A percentile compares a stretch with the other conserved stretches of the same genome.
Conservation (phyloP, 2,888 invertebrate species). For the Eupeodes latifasciatus region DNA sequence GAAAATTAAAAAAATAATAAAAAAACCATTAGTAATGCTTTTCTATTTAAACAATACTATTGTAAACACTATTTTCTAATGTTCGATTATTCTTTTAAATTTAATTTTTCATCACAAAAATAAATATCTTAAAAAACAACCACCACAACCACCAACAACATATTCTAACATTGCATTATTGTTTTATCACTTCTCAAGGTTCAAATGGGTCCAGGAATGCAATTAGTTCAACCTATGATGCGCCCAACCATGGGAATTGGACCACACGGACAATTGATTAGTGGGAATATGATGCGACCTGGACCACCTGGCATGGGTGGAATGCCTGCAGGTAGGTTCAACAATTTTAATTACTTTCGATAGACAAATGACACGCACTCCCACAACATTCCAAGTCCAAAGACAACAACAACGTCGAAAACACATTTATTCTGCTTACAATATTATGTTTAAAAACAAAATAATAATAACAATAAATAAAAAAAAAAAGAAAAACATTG, state of each 20-base stretch:
- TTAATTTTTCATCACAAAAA: slow-evolving; percentile 22
- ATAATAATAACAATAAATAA: slow-evolving; percentile 25
- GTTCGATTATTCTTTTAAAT: slow-evolving; percentile 56
- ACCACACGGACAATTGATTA: slow-evolving; percentile 82
- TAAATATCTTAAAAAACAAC: background rate
- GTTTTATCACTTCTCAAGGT: slow-evolving; percentile 76
- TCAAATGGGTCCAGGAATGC: slow-evolving; percentile 82
- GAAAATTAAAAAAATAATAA: slow-evolving; percentile 72
- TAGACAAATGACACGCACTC: slow-evolving; percentile 67
- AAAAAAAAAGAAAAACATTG: slow-evolving; percentile 26
- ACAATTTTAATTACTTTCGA: slow-evolving; percentile 77
- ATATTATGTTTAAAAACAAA: slow-evolving; percentile 20
- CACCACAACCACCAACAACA: background rate
- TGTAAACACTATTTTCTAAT: slow-evolving; percentile 62
- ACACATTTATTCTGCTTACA: slow-evolving; percentile 52
- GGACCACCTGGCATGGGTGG: slow-evolving; percentile 81
- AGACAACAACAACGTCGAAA: slow-evolving; percentile 62
- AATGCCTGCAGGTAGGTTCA: slow-evolving; percentile 83
- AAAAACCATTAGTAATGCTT: slow-evolving; percentile 56
- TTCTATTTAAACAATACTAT: slow-evolving; percentile 30
- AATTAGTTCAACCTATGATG: slow-evolving; percentile 83
- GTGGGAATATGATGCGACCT: slow-evolving; percentile 83
- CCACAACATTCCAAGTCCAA: slow-evolving; percentile 64
- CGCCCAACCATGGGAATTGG: slow-evolving; percentile 83
- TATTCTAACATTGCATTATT: slow-evolving; percentile 36